These are phyloP conservation scores for Itoplectis maculator DNA, from an alignment of 2,888 invertebrate species.

Conservation along the genomic window DNA sequence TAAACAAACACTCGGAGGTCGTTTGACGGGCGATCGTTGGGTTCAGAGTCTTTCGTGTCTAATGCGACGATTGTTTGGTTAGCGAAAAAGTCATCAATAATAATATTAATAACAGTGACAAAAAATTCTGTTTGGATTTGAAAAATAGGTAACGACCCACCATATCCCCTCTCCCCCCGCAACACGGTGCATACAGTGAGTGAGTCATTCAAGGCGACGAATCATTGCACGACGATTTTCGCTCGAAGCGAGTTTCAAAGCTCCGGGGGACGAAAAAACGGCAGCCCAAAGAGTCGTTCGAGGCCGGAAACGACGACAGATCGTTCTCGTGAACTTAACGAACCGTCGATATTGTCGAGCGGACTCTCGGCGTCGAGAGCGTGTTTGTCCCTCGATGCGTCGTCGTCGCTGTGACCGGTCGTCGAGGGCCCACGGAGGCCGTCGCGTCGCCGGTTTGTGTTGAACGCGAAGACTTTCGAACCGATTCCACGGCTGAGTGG, in stretches of 20 bases:
- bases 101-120: too few relatives aligned
- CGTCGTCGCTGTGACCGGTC: conserved; percentile 20
- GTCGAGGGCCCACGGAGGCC: neutral
- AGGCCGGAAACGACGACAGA: conserved; percentile 19
- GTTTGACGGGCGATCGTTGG: neutral
- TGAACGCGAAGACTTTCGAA: conserved; percentile 64
- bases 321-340: conserved; percentile 5
- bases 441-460: conserved; percentile 22
- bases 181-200: too few relatives aligned
- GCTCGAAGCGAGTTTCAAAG: neutral
- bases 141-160: too few relatives aligned
- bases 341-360: conserved; percentile 47
- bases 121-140: too few relatives aligned
- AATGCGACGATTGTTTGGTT: neutral
- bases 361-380: conserved; percentile 40
- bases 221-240: neutral
- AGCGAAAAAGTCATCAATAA: neutral
- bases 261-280: neutral
- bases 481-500: conserved; percentile 66
- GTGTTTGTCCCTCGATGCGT: conserved; percentile 30
- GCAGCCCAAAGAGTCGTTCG: neutral
- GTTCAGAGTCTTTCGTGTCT: neutral
- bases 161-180: too few relatives aligned
- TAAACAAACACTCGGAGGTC: neutral
- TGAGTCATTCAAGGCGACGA: neutral